Evolutionary conservation across 2,113 vertebrate species (phyloP), one percentile per base, ranked within the genome.

Genomic region (Ptilorrhoa leucosticta): DNA sequence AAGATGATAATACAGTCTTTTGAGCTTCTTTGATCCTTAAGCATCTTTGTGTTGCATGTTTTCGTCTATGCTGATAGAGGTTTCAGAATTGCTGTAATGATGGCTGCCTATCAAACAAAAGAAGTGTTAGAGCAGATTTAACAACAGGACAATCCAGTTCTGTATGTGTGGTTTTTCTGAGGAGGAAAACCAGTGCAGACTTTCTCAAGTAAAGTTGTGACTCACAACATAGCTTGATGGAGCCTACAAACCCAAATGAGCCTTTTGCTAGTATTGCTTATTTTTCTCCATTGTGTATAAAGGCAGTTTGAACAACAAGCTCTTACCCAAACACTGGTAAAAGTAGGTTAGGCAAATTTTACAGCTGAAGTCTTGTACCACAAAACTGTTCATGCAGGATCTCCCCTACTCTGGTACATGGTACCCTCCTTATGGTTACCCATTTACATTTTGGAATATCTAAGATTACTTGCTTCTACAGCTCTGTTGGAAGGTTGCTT

Each of bases 151-250:
- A 72, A 54, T 21, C 9, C 10, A 40, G 13, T 13, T 44, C 21
- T 69, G 5, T 54, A 8, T 11, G 24, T 71, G 13, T 63, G 30
- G 7, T 47, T 30, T 76, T 57, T 33, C 28, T 37, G 28, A 4
- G 9, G 12, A 76, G 5, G 10, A 33, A 75, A 85, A 13, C 1
- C 24, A 65, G 13, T 13, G 14, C 5, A 76, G n/a, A 48, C 19
- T 87, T 84, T 78, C 16, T 56, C 3, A 15, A 71, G 31, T 28
- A 69, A 26, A 60, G 24, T 12, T 35, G 6, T 26, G 23, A 20
- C 22, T 26, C 11, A 10, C 4, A 63, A 10, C 9, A n/a, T 11
- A 50, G 7, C 10, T 69, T 0, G 1, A 22, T n/a, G 22, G 18
- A 76, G 4, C 9, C 27, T 65, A 58, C 7, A 83, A 84, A 40